These are phyloP conservation scores for Morelia viridis DNA, from an alignment of 2,797 vertebrate genomes.

Conservation along the genomic window DNA sequence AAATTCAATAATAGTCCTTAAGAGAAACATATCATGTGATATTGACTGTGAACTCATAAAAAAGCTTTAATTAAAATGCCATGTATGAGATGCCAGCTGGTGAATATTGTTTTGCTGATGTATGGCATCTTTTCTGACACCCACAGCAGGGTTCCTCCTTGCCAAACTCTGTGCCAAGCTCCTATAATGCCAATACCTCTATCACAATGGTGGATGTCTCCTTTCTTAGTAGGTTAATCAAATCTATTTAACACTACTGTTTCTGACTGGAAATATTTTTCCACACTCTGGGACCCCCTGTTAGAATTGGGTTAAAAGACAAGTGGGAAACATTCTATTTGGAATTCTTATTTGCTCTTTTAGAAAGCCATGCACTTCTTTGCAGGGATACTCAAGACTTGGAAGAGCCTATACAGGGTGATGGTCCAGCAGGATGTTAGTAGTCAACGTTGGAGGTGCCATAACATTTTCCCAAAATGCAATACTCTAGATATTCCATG, in stretches of 20 bases:
- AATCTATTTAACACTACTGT: constrained; percentile 20
- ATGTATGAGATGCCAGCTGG: constrained; percentile 64
- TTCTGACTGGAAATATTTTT: constrained; percentile 18
- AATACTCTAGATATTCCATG: neutral
- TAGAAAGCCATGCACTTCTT: neutral
- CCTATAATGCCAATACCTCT: constrained; percentile 41
- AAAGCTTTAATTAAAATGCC: constrained; percentile 64
- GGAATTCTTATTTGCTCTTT: neutral
- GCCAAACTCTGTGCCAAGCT: constrained; percentile 50
- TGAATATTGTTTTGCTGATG: constrained; percentile 53
- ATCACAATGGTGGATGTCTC: constrained; percentile 18
- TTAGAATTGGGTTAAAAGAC: neutral
- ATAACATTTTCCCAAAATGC: neutral
- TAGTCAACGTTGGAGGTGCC: neutral
- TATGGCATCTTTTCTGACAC: constrained; percentile 58
- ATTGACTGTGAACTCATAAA: constrained; percentile 58
- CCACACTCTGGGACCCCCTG: fast-evolving
- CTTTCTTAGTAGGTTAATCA: constrained; percentile 33
- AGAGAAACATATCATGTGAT: constrained; percentile 5
- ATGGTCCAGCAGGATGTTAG: neutral
- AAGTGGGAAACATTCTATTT: neutral
- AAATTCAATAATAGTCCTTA: constrained; percentile 33
- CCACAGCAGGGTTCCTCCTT: constrained; percentile 54
- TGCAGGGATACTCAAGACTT: too few species aligned
- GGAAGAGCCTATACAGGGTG: neutral